Percentiles rank a stretch among this genome's conserved stretches.
phyloP scores from a whole-genome alignment of 2,113 vertebrate genomes.

The Baryphthengus martii region DNA sequence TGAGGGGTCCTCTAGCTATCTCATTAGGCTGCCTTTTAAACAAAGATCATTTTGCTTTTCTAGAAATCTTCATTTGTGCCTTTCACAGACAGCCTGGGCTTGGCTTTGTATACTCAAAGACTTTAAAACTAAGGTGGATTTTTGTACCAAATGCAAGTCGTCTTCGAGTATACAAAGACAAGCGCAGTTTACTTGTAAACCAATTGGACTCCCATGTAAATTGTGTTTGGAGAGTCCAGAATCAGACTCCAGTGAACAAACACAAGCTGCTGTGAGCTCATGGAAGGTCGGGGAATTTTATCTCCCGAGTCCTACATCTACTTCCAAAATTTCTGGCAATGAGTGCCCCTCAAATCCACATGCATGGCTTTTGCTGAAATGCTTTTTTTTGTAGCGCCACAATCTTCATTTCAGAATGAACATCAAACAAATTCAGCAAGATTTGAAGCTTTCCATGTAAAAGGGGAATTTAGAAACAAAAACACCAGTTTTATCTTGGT shows the following conservation, averaged over 20 bases:
- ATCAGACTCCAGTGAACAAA: neutral
- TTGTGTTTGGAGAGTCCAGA: neutral
- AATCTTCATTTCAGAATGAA: neutral
- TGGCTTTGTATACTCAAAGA: neutral
- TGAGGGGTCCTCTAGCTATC: neutral
- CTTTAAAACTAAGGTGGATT: no score
- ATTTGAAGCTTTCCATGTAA: neutral
- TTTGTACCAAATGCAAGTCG: no score
- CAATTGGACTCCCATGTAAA: neutral
- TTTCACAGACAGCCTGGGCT: neutral
- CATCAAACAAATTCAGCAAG: neutral
- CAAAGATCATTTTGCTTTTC: neutral
- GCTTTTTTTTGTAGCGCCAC: neutral
- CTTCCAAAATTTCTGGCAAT: neutral
- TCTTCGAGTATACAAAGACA: no score
- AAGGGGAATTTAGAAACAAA: neutral
- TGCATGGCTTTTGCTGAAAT: neutral
- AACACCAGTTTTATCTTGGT: neutral
- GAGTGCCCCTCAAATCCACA: neutral
- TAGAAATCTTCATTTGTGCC: neutral
- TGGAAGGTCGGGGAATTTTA: neutral
- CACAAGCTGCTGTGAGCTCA: neutral
- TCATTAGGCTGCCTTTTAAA: neutral
- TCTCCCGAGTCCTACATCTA: rapidly evolving
- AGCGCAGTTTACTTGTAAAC: neutral